phyloP scores from a whole-genome alignment of 2,888 invertebrate genomes.

The Elmis aenea region DNA sequence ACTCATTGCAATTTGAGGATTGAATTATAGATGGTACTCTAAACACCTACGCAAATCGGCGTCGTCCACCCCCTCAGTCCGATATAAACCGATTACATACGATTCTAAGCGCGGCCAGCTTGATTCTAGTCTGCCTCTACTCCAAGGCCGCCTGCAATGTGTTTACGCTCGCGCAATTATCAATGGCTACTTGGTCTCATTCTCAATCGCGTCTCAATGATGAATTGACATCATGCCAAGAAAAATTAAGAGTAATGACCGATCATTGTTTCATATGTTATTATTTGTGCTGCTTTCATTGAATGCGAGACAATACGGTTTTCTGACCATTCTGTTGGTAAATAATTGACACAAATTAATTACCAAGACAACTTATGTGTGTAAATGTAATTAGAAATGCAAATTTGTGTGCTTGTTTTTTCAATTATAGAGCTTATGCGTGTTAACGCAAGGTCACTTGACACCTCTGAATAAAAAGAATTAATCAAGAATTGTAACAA shows the following conservation, averaged over 20 bases:
- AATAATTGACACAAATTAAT: too few species aligned
- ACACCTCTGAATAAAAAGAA: too few species aligned
- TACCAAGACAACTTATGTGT: conserved; percentile 5
- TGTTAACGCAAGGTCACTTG: conserved; percentile 7
- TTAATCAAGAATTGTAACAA: too few species aligned
- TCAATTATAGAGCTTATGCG: conserved; percentile 3
- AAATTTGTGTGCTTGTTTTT: conserved; percentile 6
- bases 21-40: conserved; percentile 6
- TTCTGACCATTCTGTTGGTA: too few species aligned
- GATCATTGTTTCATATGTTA: conserved; percentile 12
- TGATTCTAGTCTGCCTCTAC: conserved; percentile 12
- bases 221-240: conserved; percentile 23
- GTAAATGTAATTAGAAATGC: conserved; percentile 8
- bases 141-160: conserved; percentile 23
- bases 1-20: too few species aligned
- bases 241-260: conserved; percentile 18
- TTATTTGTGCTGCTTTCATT: conserved; percentile 7
- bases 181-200: conserved; percentile 25
- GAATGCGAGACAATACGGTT: too few species aligned
- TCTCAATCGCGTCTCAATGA: conserved; percentile 23
- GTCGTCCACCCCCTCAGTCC: conserved; percentile 4
- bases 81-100: conserved; percentile 9
- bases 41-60: conserved; percentile 4
- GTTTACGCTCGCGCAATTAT: conserved; percentile 25
- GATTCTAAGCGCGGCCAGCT: conserved; percentile 5